Percentiles rank a stretch among this genome's conserved stretches.
These are phyloP conservation scores for Rallus limicola DNA, from an alignment of 2,113 vertebrate species.

Conservation along the genomic window DNA sequence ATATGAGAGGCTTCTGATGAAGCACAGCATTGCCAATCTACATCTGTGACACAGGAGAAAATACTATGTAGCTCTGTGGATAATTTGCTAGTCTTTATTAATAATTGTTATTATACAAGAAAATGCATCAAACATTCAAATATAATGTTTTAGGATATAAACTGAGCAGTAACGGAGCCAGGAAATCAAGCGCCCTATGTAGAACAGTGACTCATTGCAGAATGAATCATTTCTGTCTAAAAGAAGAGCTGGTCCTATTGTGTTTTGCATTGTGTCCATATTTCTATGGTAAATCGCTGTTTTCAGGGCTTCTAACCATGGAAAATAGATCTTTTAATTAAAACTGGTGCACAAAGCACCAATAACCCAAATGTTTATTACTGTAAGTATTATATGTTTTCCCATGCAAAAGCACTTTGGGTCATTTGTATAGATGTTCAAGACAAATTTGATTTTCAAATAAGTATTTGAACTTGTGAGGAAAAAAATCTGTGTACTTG, in stretches of 20 bases:
- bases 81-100: neutral
- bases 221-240: slow-evolving; percentile 35
- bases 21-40: neutral
- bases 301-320: neutral
- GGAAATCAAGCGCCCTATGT: neutral
- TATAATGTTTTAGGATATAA: neutral
- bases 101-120: neutral
- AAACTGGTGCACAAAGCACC: neutral
- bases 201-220: neutral
- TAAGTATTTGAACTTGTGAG: neutral
- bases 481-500: neutral
- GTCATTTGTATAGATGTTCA: neutral
- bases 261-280: neutral
- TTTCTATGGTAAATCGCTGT: slow-evolving; percentile 32
- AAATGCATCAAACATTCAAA: neutral
- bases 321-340: neutral
- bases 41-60: neutral
- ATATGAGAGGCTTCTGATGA: neutral
- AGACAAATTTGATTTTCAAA: neutral
- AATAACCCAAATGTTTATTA: neutral
- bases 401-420: neutral
- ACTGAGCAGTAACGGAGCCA: neutral
- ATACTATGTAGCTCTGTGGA: neutral
- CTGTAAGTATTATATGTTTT: neutral
- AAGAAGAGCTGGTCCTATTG: neutral